phyloP scores from a whole-genome alignment of 2,797 vertebrate species.

The Helarctos malayanus region DNA sequence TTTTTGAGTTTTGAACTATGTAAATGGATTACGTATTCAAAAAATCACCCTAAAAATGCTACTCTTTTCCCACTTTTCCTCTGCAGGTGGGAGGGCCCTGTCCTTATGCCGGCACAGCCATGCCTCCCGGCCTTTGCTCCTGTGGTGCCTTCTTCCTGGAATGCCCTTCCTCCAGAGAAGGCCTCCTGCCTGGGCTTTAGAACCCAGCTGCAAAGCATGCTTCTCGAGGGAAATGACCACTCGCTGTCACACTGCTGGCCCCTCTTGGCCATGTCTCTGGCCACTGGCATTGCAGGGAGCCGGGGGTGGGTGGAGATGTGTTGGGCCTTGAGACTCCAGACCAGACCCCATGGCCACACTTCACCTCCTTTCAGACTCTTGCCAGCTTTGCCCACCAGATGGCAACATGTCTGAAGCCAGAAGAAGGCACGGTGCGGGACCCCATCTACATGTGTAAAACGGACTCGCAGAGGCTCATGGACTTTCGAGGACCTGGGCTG shows the following conservation, averaged over 20 bases:
- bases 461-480: not conserved
- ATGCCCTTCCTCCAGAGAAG: not conserved
- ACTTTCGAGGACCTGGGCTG: not conserved
- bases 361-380: not conserved
- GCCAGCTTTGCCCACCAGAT: not conserved
- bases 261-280: not conserved
- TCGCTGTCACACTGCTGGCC: not conserved
- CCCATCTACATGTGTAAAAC: not conserved
- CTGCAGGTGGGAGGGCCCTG: not conserved
- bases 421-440: not conserved
- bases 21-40: not conserved
- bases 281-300: not conserved
- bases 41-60: not conserved
- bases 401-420: not conserved
- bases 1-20: not conserved
- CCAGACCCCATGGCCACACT: rapidly evolving
- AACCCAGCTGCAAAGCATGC: not conserved
- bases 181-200: not conserved
- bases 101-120: rapidly evolving
- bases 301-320: not conserved
- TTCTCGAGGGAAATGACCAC: not conserved
- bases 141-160: not conserved
- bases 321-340: not conserved
- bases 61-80: no score
- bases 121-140: not conserved